Percentiles rank a stretch among this genome's conserved stretches.
phyloP scores from a whole-genome alignment of 2,113 vertebrate genomes.

The Herpailurus yagouaroundi region DNA sequence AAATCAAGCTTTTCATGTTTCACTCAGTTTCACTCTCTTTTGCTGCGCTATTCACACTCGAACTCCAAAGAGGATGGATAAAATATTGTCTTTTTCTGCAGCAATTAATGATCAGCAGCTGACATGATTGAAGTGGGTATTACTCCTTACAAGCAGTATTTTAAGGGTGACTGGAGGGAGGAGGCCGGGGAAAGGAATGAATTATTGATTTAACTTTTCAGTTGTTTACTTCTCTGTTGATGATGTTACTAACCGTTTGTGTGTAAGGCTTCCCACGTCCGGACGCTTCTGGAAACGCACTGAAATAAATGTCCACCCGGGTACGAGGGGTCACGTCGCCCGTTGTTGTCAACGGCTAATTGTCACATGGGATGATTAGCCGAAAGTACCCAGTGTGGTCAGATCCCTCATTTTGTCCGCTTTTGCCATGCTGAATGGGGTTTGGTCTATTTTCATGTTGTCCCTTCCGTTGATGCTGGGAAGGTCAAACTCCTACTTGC shows the following conservation, averaged over 20 bases:
- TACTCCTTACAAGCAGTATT: conserved; percentile 79
- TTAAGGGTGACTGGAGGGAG: conserved; percentile 66
- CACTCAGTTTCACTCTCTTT: conserved; percentile 91
- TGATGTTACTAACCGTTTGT: conserved; percentile 30
- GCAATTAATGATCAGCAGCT: conserved; percentile 87
- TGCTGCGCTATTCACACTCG: conserved; percentile 85
- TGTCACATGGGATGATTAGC: conserved; percentile 58
- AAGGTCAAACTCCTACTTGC: conserved; percentile 83
- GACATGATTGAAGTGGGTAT: conserved; percentile 82
- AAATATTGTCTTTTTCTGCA: conserved; percentile 91
- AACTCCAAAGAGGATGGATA: conserved; percentile 87
- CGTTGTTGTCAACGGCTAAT: conserved; percentile 49
- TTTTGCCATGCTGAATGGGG: conserved; percentile 64
- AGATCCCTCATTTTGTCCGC: conserved; percentile 57
- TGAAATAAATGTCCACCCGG: background rate
- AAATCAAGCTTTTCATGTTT: conserved; percentile 97
- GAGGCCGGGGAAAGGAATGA: background rate
- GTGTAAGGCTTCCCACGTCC: fast-evolving
- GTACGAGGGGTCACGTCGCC: conserved; percentile 58
- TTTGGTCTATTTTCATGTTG: conserved; percentile 77
- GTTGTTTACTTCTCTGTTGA: conserved; percentile 40
- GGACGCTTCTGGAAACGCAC: background rate
- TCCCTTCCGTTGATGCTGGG: conserved; percentile 63
- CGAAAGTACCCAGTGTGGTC: conserved; percentile 71
- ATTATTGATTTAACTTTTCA: conserved; percentile 79